A percentile compares a stretch with the other conserved stretches of the same genome.
These are phyloP conservation scores for Nomada fucata DNA, from an alignment of 2,888 invertebrate species.

Conservation along the genomic window DNA sequence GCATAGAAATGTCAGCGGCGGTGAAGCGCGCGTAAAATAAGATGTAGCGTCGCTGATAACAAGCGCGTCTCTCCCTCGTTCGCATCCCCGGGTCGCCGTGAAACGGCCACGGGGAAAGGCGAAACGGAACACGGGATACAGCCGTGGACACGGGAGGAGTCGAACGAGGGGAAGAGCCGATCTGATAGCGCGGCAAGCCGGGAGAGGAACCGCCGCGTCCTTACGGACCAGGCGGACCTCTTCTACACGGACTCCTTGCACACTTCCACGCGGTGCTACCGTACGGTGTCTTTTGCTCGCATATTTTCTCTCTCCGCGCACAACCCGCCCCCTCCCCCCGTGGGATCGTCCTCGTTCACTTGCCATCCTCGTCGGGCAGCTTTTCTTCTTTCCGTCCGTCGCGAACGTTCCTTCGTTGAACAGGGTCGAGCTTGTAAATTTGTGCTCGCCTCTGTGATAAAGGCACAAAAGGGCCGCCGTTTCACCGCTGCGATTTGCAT, in stretches of 20 bases:
- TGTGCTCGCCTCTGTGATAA: constrained; percentile 77
- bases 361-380: constrained; percentile 3
- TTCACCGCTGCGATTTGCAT: constrained; percentile 66
- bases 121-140: constrained; percentile 36
- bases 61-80: constrained; percentile 62
- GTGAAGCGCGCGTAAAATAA: constrained; percentile 83
- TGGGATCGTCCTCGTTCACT: not conserved
- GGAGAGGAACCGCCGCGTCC: constrained; percentile 57
- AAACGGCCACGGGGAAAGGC: constrained; percentile 41
- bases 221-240: constrained; percentile 16
- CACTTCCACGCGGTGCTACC: constrained; percentile 51
- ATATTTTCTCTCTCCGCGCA: constrained; percentile 3
- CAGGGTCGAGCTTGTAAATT: constrained; percentile 79
- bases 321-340: not conserved
- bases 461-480: constrained; percentile 78
- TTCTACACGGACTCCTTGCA: constrained; percentile 25
- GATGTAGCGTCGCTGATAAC: constrained; percentile 84
- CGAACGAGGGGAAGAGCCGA: constrained; percentile 62
- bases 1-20: constrained; percentile 83
- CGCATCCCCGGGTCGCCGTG: constrained; percentile 6
- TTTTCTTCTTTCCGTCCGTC: constrained; percentile 14
- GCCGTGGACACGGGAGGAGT: constrained; percentile 47
- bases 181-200: constrained; percentile 73
- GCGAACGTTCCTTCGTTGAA: constrained; percentile 48
- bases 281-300: constrained; percentile 53